phyloP scores from a whole-genome alignment of 2,113 vertebrate species.

The Halichoerus grypus region DNA sequence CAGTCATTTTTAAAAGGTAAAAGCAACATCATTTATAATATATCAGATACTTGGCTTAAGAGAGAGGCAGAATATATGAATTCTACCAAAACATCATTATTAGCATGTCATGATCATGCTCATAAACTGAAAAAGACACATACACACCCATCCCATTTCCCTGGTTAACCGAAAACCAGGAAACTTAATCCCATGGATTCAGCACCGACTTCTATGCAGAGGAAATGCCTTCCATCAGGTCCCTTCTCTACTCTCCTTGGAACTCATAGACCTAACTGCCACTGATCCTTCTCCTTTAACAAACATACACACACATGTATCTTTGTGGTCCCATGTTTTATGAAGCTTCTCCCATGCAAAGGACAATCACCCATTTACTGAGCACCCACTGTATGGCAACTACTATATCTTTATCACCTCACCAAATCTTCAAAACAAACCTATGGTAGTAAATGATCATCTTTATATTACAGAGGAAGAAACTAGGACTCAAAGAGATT shows the following conservation, averaged over 20 bases:
- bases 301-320: not conserved
- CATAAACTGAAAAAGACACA: not conserved
- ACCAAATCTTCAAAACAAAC: not conserved
- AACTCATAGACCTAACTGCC: not conserved
- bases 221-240: not conserved
- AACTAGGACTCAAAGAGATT: not conserved
- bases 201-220: not conserved
- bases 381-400: not conserved
- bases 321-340: not conserved
- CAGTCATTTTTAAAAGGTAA: not conserved
- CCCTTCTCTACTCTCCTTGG: not conserved
- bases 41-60: not conserved
- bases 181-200: not conserved
- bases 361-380: not conserved
- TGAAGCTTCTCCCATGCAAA: not conserved
- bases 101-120: not conserved
- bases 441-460: not conserved
- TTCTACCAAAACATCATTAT: not conserved
- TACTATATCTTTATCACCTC: not conserved
- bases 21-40: not conserved
- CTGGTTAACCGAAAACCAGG: not conserved
- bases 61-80: not conserved
- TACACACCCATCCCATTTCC: not conserved
- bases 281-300: not conserved
- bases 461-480: not conserved